A percentile compares a stretch with the other conserved stretches of the same genome.
Conservation (phyloP, 1,140 invertebrate genomes). For the Nephila pilipes region DNA sequence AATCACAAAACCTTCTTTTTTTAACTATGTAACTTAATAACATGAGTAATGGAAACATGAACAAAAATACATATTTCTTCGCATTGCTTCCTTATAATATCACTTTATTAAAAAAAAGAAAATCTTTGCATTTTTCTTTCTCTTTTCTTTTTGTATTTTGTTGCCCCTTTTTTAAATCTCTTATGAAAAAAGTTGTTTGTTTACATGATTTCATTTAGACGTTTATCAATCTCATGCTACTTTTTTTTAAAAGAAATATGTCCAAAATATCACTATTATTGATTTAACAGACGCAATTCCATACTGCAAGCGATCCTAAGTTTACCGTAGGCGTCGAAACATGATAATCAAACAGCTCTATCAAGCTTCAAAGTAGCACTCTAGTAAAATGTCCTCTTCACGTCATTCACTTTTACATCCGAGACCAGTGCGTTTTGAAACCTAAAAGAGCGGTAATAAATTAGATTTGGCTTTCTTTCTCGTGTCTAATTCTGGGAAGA, state of each 20-base stretch:
- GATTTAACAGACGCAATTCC: neutral
- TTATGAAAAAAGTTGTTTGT: no score
- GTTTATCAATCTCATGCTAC: neutral
- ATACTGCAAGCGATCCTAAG: neutral
- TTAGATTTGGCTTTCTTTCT: neutral
- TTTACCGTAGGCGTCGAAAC: neutral
- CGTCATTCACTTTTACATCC: neutral
- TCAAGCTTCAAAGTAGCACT: neutral
- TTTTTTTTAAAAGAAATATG: neutral
- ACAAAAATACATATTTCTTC: no score
- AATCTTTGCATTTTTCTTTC: no score
- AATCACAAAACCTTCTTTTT: no score
- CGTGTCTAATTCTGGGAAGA: conserved; percentile 25
- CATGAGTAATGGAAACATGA: no score
- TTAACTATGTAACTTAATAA: no score
- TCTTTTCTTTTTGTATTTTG: no score
- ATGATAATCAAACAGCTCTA: neutral
- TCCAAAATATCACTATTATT: neutral
- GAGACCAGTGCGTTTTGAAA: neutral
- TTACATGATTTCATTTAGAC: neutral
- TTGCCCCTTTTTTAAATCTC: no score
- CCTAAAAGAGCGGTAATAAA: conserved; percentile 1
- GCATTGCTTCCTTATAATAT: no score
- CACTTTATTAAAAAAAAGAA: no score
- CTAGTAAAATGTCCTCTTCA: neutral